These are phyloP conservation scores for Valencia hispanica DNA, from an alignment of 2,797 vertebrate species.

Conservation along the genomic window DNA sequence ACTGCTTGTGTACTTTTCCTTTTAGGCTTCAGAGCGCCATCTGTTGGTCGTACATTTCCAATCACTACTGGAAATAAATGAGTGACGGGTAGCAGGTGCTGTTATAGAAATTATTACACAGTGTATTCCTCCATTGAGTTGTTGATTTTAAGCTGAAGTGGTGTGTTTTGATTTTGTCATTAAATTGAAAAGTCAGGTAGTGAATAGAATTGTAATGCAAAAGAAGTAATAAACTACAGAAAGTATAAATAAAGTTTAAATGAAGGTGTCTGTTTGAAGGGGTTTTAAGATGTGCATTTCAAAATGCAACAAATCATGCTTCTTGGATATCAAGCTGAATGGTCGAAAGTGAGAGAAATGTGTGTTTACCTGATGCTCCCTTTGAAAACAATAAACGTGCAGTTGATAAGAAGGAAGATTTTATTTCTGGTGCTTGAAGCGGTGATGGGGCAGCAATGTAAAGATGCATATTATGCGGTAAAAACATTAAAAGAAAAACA, in stretches of 20 bases:
- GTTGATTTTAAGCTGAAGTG: constrained; percentile 5
- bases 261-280: not conserved
- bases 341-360: not conserved
- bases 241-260: not conserved
- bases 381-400: constrained; percentile 9
- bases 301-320: not conserved
- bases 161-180: not conserved
- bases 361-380: not conserved
- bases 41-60: constrained; percentile 56
- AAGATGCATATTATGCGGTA: not conserved
- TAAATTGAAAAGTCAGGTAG: not conserved
- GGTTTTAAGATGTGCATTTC: not conserved
- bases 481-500: not conserved
- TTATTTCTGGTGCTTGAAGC: constrained; percentile 37
- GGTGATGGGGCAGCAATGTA: constrained; percentile 2
- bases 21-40: constrained; percentile 57
- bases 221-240: constrained; percentile 1
- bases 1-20: constrained; percentile 11
- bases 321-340: constrained; percentile 14
- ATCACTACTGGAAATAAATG: not conserved
- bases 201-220: not conserved
- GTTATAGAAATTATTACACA: not conserved
- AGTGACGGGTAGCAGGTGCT: not conserved
- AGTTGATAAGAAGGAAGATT: constrained; percentile 28
- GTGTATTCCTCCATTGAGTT: not conserved